Conservation (phyloP, 2,888 invertebrate species). For the Myathropa florea region DNA sequence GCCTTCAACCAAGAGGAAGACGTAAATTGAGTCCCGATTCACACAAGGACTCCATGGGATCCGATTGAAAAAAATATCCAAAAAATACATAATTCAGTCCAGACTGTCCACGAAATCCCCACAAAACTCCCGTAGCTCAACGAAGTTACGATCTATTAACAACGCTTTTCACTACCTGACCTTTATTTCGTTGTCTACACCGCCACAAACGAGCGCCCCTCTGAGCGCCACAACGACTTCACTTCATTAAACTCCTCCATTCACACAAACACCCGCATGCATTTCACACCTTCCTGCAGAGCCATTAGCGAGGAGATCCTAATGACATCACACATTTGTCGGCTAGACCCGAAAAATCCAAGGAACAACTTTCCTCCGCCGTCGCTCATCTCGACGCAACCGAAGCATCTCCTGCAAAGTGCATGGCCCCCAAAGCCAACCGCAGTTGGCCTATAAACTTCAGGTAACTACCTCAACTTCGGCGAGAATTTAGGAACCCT, state of each 20-base stretch:
- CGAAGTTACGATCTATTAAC: background rate
- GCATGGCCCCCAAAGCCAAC: background rate
- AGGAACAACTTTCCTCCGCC: background rate
- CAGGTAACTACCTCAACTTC: conserved; percentile 50
- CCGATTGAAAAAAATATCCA: too few species aligned
- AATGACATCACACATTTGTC: background rate
- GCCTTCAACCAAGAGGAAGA: too few species aligned
- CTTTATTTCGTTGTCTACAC: background rate
- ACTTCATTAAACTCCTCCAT: background rate
- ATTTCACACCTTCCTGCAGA: background rate
- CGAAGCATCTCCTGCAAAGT: background rate
- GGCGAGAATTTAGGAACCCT: conserved; percentile 46
- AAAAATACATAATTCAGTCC: too few species aligned
- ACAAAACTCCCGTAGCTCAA: background rate
- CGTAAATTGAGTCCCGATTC: too few species aligned
- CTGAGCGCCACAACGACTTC: background rate
- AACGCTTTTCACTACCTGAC: background rate
- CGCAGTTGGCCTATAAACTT: conserved; percentile 43
- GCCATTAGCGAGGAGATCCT: background rate
- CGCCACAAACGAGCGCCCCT: background rate
- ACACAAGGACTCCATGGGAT: too few species aligned
- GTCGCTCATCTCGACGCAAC: background rate
- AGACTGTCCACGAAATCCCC: background rate
- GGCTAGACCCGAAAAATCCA: background rate
- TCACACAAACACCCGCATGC: background rate